Evolutionary conservation across 1,140 invertebrate genomes (phyloP).

Genomic region (Cydia fagiglandana): DNA sequence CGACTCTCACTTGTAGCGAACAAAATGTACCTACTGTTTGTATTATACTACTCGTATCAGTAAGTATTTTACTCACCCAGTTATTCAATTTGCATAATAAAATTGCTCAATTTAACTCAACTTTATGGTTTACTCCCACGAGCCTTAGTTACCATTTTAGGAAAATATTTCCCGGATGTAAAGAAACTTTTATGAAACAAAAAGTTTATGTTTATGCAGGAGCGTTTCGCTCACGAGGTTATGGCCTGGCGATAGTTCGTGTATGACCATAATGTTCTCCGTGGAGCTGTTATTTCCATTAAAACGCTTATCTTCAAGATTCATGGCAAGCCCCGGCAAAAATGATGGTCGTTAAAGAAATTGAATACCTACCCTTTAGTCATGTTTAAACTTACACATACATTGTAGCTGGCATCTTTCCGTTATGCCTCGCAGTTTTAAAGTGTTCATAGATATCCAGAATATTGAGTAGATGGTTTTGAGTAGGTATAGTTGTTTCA

Average conservation of each 20-base stretch:
- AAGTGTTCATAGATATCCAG: neutral
- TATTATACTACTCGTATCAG: neutral
- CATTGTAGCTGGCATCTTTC: conserved; percentile 20
- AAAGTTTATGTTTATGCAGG: conserved; percentile 54
- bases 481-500: neutral
- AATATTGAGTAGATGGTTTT: neutral
- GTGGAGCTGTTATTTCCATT: conserved; percentile 60
- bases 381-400: conserved; percentile 44
- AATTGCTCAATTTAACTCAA: conserved; percentile 31
- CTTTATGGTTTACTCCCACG: conserved; percentile 21
- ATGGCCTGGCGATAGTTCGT: conserved; percentile 55
- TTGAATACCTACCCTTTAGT: conserved; percentile 62
- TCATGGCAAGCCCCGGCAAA: conserved; percentile 56
- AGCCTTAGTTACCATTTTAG: conserved; percentile 26
- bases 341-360: conserved; percentile 65
- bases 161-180: conserved; percentile 28
- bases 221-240: conserved; percentile 49
- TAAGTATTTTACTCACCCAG: conserved; percentile 13
- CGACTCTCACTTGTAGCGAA: neutral
- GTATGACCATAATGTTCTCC: conserved; percentile 57
- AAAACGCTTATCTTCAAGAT: conserved; percentile 65
- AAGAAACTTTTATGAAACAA: conserved; percentile 37
- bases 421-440: conserved; percentile 4
- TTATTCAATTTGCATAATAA: conserved; percentile 32
- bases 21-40: neutral